Base-by-base conservation (phyloP, 2,113 vertebrate species). In the Propithecus coquereli region DNA sequence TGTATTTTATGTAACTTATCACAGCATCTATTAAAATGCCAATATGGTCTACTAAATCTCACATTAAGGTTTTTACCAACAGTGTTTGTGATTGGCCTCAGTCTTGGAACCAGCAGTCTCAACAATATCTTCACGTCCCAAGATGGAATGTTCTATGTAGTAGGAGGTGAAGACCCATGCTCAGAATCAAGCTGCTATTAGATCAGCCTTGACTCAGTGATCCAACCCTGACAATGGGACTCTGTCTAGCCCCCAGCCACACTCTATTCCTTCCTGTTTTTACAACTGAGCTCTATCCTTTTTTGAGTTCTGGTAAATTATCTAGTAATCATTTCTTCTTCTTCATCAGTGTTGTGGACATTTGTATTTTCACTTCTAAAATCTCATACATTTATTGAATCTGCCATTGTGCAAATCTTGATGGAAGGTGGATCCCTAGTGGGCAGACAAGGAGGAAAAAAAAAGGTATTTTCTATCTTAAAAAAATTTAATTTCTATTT, bases 211-310 rank as follows among this genome's bases (percentile, higher is more conserved):
- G 40, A 87, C 32, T 73, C 45, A 63, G 0, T 52, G 8, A 6
- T 3, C 10, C 17, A 2, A 5, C 3, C 79, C 20, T 45, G 47
- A 57, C 5, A 76, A 20, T 0, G 54, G 5, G 0, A 20, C 4
- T 84, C 27, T 47, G 1, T 16, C 45, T 40, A 2, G 1, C 61
- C 23, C 13, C 27, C 18, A 61, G 13, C 7, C 5, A 17, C 61
- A 30, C 6, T 76, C 23, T 85, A 12, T 18, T 61, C 40, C 52
- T 2, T 16, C 32, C 4, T 40, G n/a, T 65, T 87, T 84, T 81
- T 8, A 87, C 10, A 92, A 50, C 2, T n/a, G 45, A 76, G 37
- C 16, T 63, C 8, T 23, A 34, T 40, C 66, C 57, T 43, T 76
- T 79, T 66, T 18, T 34, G 37, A 27, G 34, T 89, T 87, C 43